Evolutionary conservation across 2,797 vertebrate genomes (phyloP), one percentile per base, ranked within the genome.

Genomic region (Dendrocincla fuliginosa): DNA sequence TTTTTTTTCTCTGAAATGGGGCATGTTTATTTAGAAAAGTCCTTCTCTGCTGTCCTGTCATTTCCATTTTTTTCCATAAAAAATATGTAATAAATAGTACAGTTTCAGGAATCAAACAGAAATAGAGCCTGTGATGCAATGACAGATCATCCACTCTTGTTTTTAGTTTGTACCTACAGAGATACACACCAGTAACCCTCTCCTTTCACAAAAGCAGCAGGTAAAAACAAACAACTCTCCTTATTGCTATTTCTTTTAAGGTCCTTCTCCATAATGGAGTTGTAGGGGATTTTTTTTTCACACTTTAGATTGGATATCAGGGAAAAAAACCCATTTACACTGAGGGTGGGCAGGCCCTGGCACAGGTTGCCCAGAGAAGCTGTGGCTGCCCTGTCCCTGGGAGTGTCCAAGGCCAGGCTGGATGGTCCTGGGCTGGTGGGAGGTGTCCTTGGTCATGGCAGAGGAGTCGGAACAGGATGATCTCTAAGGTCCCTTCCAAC

Each of bases 201-300:
- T 80, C 37, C 28, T 89, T 89, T 75, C 78, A 67, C 70, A 76
- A 89, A 88, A 56, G 20, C 86, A 93, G 49, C 64, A 33, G 56
- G 23, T 47, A 81, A 68, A 93, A 95, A 42, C 70, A 87, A 96
- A 89, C 19, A 93, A 22, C 32, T 90, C 47, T 96, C 59, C 50
- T 93, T 37, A 88, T 84, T 32, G 82, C 49, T 93, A 37, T 90
- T 95, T 95, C 50, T 93, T 95, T 91, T 63, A 82, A 88, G 89
- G 87, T 32, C 39, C 39, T 91, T 89, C 59, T 87, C 89, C 50
- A 78, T 76, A 95, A 84, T 61, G n/a, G n/a, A 95, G 70, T 55
- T 55, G 39, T 52, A 75, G 68, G 59, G 92, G 39, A 84, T 8
- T 88, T 94, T 96, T 96, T 96, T 93, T 95, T 93, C 76, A 90